Percentiles rank a stretch among this genome's conserved stretches.
phyloP scores from a whole-genome alignment of 2,888 invertebrate species.

The Priocnemis perturbator region DNA sequence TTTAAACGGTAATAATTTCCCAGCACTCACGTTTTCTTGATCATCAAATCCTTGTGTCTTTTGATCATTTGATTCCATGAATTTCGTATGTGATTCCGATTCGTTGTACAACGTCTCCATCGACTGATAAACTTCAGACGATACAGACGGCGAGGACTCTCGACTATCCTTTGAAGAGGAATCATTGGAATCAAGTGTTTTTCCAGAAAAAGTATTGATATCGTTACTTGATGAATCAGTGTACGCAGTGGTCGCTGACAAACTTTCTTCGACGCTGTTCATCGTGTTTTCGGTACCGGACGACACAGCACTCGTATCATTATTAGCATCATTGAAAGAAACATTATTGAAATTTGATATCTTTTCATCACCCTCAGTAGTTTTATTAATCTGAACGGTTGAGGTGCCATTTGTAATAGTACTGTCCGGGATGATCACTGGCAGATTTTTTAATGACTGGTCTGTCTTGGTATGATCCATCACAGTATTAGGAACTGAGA shows the following conservation, averaged over 20 bases:
- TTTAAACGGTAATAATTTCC: slow-evolving; percentile 16
- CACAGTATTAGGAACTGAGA: too few relatives aligned
- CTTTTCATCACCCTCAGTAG: background rate
- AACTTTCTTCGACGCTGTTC: too few relatives aligned
- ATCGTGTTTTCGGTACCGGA: background rate
- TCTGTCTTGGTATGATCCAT: too few relatives aligned
- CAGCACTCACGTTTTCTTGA: background rate
- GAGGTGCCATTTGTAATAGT: background rate
- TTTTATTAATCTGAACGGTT: background rate
- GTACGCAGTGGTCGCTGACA: slow-evolving; percentile 11
- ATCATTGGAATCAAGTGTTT: slow-evolving; percentile 65
- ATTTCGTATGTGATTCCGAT: slow-evolving; percentile 1
- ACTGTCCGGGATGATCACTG: too few relatives aligned
- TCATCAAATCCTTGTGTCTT: background rate
- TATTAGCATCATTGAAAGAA: background rate
- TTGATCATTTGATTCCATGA: background rate
- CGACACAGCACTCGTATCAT: background rate
- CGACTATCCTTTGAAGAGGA: slow-evolving; percentile 62
- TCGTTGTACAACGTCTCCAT: slow-evolving; percentile 49
- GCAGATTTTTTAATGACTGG: too few relatives aligned
- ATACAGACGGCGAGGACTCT: slow-evolving; percentile 49
- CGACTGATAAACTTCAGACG: slow-evolving; percentile 49
- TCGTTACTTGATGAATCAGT: slow-evolving; percentile 25
- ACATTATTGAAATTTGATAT: background rate
- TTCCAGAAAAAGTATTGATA: slow-evolving; percentile 38